Evolutionary conservation across 2,888 invertebrate species (phyloP), one percentile per base, ranked within the genome.

Genomic region (Criorhina ranunculi): DNA sequence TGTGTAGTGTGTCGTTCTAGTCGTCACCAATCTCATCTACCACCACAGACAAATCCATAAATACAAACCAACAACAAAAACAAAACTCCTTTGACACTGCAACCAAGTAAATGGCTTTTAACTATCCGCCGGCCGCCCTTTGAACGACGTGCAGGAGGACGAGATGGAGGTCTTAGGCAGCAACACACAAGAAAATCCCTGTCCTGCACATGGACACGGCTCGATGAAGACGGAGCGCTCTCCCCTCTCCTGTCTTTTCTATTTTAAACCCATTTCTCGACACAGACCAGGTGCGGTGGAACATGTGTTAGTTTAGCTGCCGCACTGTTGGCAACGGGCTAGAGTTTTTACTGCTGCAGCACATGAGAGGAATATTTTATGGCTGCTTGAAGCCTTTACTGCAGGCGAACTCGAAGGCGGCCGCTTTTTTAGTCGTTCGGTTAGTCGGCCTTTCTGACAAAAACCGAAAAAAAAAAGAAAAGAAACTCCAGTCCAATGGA

Each of bases 71-170:
- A 66, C 66, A 76, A 59, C 76, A 40, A 66, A 76, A 76, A 76
- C 57, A 49, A 67, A 59, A 67, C 49, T 76, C 64, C 72, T 72
- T 40, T 72, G 35, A 19, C 29, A 35, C 15, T 64, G 57, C 59
- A 67, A n/a, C 59, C 42, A 37, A 75, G 75, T 75, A 57, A 75
- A 75, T 75, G 75, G 66, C 75, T 66, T 75, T 75, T 64, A 64
- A 64, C 64, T 64, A 37, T 64, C 55, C 11, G 51, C 49, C 57
- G 29, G 35, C 19, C 17, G 62, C 11, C 49, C 24, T 44, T 31
- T 51, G 59, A 40, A 24, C n/a, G 15, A 11, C 12, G 33, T 11
- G 37, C 24, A 24, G 1, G 24, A 24, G 24, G 24, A 24, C 24
- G 24, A 24, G 19, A 12, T 17, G 49, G 19, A 35, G 15, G n/a